Conservation (phyloP, 2,797 vertebrate genomes). For the Sebastiscus albofasciatus region DNA sequence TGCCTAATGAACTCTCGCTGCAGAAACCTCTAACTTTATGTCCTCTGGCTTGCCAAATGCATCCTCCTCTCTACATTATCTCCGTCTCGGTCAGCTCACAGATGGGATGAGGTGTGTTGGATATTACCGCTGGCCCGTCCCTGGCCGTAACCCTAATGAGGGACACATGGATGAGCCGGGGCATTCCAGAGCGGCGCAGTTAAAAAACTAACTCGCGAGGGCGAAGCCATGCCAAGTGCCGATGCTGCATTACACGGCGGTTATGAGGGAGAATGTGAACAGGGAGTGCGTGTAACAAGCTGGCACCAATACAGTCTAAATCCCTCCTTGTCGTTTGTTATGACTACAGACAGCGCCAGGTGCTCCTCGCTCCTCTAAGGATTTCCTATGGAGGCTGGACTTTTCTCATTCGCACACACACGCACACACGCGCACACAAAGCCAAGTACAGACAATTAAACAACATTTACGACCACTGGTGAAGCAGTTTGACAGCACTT, state of each 20-base stretch:
- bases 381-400: slow-evolving; percentile 69
- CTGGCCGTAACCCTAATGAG: slow-evolving; percentile 71
- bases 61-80: slow-evolving; percentile 60
- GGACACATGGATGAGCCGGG: slow-evolving; percentile 57
- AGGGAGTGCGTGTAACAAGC: slow-evolving; percentile 68
- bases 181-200: slow-evolving; percentile 50
- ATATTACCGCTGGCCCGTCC: slow-evolving; percentile 60
- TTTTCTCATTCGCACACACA: slow-evolving; percentile 44
- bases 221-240: slow-evolving; percentile 47
- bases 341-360: slow-evolving; percentile 79
- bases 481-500: slow-evolving; percentile 59
- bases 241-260: slow-evolving; percentile 51
- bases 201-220: slow-evolving; percentile 39
- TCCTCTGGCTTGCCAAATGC: slow-evolving; percentile 69
- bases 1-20: slow-evolving; percentile 68
- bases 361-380: slow-evolving; percentile 69
- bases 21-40: slow-evolving; percentile 56
- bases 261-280: slow-evolving; percentile 56
- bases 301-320: slow-evolving; percentile 77
- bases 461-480: slow-evolving; percentile 65
- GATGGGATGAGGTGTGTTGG: slow-evolving; percentile 67
- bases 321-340: slow-evolving; percentile 77
- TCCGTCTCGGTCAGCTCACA: slow-evolving; percentile 60
- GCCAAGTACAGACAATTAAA: slow-evolving; percentile 62
- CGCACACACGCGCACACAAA: slow-evolving; percentile 17